Percentiles rank a stretch among this genome's conserved stretches.
Conservation (phyloP, 2,888 invertebrate species). For the Drosophila austrosaltans region DNA sequence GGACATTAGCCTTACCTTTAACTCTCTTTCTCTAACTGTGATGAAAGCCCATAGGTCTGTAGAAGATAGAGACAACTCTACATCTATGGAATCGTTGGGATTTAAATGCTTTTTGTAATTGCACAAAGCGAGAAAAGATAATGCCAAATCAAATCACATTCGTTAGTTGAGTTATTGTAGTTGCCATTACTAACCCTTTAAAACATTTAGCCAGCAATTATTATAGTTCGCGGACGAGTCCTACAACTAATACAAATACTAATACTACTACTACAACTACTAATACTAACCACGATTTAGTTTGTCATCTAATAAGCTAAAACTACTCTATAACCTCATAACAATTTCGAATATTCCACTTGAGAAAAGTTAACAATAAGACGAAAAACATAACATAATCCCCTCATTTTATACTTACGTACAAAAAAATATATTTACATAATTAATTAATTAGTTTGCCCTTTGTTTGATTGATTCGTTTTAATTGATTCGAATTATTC, state of each 20-base stretch:
- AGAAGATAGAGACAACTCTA: not conserved
- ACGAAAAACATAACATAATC: constrained; percentile 19
- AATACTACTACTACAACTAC: constrained; percentile 20
- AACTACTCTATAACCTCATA: constrained; percentile 37
- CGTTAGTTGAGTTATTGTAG: constrained; percentile 39
- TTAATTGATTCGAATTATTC: constrained; percentile 39
- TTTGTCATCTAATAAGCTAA: constrained; percentile 46
- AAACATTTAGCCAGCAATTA: constrained; percentile 43
- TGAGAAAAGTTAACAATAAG: constrained; percentile 39
- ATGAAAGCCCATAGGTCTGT: not conserved
- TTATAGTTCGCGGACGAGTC: constrained; percentile 34
- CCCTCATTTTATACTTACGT: constrained; percentile 47
- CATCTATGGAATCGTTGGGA: not conserved
- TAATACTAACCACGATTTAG: constrained; percentile 36
- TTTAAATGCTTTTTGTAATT: constrained; percentile 7
- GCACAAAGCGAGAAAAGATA: not conserved
- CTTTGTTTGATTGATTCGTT: constrained; percentile 49
- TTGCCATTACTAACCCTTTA: constrained; percentile 53
- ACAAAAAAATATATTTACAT: constrained; percentile 57
- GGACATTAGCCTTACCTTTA: constrained; percentile 1
- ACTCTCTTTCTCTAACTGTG: not conserved
- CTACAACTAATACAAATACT: constrained; percentile 23
- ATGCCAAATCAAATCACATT: constrained; percentile 30
- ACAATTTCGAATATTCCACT: constrained; percentile 32
- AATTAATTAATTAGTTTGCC: constrained; percentile 62